A percentile compares a stretch with the other conserved stretches of the same genome.
phyloP scores from a whole-genome alignment of 2,888 invertebrate species.

The Macrosoma leucophasiata region DNA sequence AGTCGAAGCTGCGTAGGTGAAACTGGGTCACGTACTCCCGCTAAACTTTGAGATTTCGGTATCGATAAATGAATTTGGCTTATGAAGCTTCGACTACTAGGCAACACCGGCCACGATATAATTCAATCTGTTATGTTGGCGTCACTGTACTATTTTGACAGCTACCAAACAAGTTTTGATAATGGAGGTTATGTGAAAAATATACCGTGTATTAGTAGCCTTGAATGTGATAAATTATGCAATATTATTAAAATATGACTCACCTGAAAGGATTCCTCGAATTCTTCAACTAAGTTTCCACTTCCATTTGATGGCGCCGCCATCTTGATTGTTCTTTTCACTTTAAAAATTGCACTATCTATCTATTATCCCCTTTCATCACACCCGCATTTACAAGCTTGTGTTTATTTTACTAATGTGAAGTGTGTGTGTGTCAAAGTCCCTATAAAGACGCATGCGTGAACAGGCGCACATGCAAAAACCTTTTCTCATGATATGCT shows the following conservation, averaged over 20 bases:
- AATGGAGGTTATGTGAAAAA: slow-evolving; percentile 45
- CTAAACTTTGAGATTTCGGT: slow-evolving; percentile 32
- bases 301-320: slow-evolving; percentile 88
- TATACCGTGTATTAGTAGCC: slow-evolving; percentile 22
- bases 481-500: too few relatives aligned
- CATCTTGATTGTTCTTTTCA: slow-evolving; percentile 76
- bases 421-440: too few relatives aligned
- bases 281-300: slow-evolving; percentile 91
- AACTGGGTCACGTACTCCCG: slow-evolving; percentile 69
- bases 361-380: too few relatives aligned
- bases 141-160: slow-evolving; percentile 44
- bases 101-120: slow-evolving; percentile 44
- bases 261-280: slow-evolving; percentile 94
- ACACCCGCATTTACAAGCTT: too few relatives aligned
- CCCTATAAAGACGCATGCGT: too few relatives aligned
- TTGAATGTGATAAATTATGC: slow-evolving; percentile 7
- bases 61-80: slow-evolving; percentile 37
- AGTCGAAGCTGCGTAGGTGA: slow-evolving; percentile 56
- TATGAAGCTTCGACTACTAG: slow-evolving; percentile 59
- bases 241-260: slow-evolving; percentile 21
- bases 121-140: slow-evolving; percentile 52
- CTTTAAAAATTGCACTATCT: too few relatives aligned
- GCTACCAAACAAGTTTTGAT: slow-evolving; percentile 32
- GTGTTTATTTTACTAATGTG: too few relatives aligned
- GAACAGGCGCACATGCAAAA: too few relatives aligned